Conservation (phyloP, 2,797 vertebrate species). For the Denticeps clupeoides region DNA sequence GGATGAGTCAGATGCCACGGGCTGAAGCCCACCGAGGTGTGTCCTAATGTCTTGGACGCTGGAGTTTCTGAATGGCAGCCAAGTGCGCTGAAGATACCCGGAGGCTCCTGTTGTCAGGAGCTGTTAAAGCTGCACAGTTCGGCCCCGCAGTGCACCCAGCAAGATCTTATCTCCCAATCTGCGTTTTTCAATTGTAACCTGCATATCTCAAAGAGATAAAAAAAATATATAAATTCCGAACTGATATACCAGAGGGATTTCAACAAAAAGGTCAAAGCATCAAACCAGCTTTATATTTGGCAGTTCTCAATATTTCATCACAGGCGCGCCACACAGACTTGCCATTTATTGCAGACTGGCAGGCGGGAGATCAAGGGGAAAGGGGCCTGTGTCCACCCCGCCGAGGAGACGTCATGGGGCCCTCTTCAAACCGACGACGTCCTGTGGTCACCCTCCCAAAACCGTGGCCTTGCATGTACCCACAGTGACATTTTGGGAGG, state of each 20-base stretch:
- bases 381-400: constrained; percentile 17
- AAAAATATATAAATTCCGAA: constrained; percentile 21
- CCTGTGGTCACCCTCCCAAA: constrained; percentile 7
- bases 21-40: constrained; percentile 41
- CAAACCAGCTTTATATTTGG: constrained; percentile 28
- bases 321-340: constrained; percentile 24
- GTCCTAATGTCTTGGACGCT: constrained; percentile 34
- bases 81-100: constrained; percentile 12
- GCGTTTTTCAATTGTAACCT: constrained; percentile 27
- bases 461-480: background rate
- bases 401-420: constrained; percentile 27
- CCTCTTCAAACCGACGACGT: constrained; percentile 30
- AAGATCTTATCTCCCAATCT: too few relatives aligned
- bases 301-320: constrained; percentile 41
- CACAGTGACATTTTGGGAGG: background rate
- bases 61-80: constrained; percentile 6
- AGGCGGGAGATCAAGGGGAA: constrained; percentile 23
- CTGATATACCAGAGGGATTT: constrained; percentile 2
- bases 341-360: constrained; percentile 33
- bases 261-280: constrained; percentile 32
- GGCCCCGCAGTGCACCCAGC: too few relatives aligned
- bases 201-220: constrained; percentile 23
- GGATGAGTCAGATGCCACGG: constrained; percentile 42
- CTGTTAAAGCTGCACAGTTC: constrained; percentile 33
- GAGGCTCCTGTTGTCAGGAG: constrained; percentile 27